Evolutionary conservation across 2,797 vertebrate species (phyloP).

Genomic region (Bucorvus abyssinicus): DNA sequence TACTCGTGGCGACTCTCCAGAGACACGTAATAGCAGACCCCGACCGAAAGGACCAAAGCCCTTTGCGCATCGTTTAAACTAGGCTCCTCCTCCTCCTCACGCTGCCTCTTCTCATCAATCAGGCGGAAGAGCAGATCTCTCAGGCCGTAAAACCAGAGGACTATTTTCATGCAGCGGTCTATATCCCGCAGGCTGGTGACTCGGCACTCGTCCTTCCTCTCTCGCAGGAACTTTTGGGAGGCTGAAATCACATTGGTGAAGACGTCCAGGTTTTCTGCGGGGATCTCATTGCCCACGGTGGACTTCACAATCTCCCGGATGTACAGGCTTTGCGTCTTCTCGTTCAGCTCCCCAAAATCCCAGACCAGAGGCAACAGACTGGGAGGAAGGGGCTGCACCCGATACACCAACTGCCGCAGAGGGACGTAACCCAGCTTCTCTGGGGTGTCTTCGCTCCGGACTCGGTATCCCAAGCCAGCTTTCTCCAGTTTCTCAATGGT

Average conservation of each 20-base stretch:
- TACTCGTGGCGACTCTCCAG: conserved; percentile 73
- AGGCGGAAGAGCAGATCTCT: conserved; percentile 43
- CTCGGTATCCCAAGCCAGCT: conserved; percentile 82
- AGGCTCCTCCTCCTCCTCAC: neutral
- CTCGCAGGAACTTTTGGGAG: conserved; percentile 79
- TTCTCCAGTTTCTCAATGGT: conserved; percentile 80
- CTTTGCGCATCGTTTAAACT: conserved; percentile 45
- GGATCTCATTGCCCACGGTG: conserved; percentile 46
- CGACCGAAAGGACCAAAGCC: conserved; percentile 77
- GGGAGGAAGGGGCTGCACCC: conserved; percentile 82
- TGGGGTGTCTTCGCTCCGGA: conserved; percentile 77
- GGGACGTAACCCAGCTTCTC: conserved; percentile 83
- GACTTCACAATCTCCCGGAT: conserved; percentile 80
- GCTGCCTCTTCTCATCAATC: neutral
- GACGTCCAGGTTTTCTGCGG: conserved; percentile 1
- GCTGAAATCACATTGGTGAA: conserved; percentile 74
- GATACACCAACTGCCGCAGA: conserved; percentile 82
- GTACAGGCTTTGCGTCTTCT: conserved; percentile 77
- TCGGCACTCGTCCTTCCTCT: conserved; percentile 77
- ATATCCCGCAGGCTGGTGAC: conserved; percentile 84
- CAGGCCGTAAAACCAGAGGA: conserved; percentile 79
- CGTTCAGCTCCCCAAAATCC: conserved; percentile 84
- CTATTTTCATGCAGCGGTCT: conserved; percentile 80
- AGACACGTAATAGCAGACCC: conserved; percentile 82
- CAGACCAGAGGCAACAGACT: conserved; percentile 83